Base-by-base conservation (phyloP, 2,888 invertebrate genomes). In the Alloscopus bannaensis region DNA sequence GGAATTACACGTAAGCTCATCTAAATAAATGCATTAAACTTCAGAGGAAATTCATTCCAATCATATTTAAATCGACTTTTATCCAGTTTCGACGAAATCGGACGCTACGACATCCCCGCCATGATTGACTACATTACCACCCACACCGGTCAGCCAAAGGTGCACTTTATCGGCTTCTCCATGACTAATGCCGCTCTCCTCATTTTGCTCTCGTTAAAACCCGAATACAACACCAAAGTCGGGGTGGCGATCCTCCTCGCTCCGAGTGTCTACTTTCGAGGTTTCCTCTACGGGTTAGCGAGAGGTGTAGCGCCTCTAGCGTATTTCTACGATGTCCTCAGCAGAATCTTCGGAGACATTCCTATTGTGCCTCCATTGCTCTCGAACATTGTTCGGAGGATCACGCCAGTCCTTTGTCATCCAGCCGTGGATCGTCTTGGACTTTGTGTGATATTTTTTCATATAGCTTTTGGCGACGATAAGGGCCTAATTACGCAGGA, bases 1-100 rank as follows among this genome's bases (percentile, higher is more conserved):
- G 88, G 88, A 86, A 88, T 71, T 88, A 88, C 70, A 88, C 88
- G n/a, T n/a, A n/a, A n/a, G 42, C 13, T 8, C 42, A 42, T 42
- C 2, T 2, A n/a, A n/a, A n/a, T n/a, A n/a, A n/a, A n/a, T n/a
- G n/a, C n/a, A n/a, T n/a, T n/a, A n/a, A n/a, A n/a, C n/a, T n/a
- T n/a, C n/a, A n/a, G n/a, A n/a, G n/a, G n/a, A n/a, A n/a, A n/a
- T n/a, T n/a, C n/a, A n/a, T n/a, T n/a, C n/a, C n/a, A n/a, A n/a
- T n/a, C n/a, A n/a, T n/a, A n/a, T n/a, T n/a, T n/a, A n/a, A n/a
- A n/a, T n/a, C n/a, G n/a, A n/a, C n/a, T n/a, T n/a, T n/a, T n/a
- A n/a, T n/a, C n/a, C n/a, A n/a, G n/a, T 24, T 26, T 26, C 6
- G 59, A 70, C 22, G 59, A 70, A 29, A 22, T 70, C 0, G 69